Evolutionary conservation across 2,888 invertebrate genomes (phyloP).

Genomic region (Isoperla grammatica): DNA sequence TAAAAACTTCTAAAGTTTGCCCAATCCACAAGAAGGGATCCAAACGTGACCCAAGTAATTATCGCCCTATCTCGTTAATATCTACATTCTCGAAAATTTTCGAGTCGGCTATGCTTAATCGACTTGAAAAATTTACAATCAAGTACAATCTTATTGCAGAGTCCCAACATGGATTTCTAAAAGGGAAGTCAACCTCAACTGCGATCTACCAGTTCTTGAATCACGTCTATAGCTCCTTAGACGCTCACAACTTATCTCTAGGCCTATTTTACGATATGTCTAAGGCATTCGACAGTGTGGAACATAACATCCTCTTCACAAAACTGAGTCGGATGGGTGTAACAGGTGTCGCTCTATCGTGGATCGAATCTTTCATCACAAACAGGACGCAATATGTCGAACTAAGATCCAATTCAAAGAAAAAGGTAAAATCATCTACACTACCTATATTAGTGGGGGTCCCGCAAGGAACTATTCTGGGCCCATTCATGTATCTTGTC

Average conservation of each 20-base stretch:
- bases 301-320: constrained; percentile 5
- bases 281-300: constrained; percentile 5
- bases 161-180: background rate
- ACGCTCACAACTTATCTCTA: background rate
- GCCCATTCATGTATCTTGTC: no score
- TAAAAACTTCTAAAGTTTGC: no score
- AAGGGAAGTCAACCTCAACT: background rate
- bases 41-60: background rate
- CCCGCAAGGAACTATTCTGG: no score
- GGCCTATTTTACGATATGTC: constrained; percentile 4
- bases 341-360: no score
- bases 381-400: no score
- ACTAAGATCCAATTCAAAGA: no score
- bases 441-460: no score
- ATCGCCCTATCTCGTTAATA: background rate
- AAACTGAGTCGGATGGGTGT: no score
- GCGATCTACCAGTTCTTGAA: background rate
- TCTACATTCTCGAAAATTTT: background rate
- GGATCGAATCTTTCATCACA: no score
- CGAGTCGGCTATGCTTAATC: background rate
- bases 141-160: background rate
- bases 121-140: background rate
- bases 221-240: background rate
- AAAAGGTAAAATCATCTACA: no score
- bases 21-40: background rate